Percentiles rank a stretch among this genome's conserved stretches.
Evolutionary conservation across 35 echinoderm and acorn worm genomes (phyloP).

Genomic region (Amphiura filiformis): DNA sequence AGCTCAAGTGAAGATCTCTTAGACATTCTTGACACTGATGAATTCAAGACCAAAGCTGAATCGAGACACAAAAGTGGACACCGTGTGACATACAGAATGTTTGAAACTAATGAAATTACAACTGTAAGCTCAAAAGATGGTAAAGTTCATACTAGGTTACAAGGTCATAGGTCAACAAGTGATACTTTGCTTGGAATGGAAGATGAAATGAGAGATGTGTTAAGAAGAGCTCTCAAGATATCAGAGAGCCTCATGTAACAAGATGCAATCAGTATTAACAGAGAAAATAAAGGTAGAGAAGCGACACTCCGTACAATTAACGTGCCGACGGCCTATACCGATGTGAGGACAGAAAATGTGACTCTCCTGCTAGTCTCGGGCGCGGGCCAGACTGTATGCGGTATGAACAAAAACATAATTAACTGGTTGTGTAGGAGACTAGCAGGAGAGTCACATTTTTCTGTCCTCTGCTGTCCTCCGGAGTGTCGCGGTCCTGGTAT

Average conservation of each 20-base stretch:
- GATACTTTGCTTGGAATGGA: slow-evolving; percentile 31
- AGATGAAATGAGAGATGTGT: slow-evolving; percentile 52
- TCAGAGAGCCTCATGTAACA: slow-evolving; percentile 31
- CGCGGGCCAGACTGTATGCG: too few species aligned
- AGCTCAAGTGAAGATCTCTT: slow-evolving; percentile 58
- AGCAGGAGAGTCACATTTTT: too few species aligned
- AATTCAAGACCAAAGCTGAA: slow-evolving; percentile 69
- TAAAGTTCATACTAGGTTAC: slow-evolving; percentile 11
- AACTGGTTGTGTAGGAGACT: too few species aligned
- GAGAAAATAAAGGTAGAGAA: too few species aligned
- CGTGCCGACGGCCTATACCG: too few species aligned
- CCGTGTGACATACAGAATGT: neutral
- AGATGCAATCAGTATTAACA: too few species aligned
- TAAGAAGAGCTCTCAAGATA: slow-evolving; percentile 55
- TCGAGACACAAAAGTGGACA: slow-evolving; percentile 26
- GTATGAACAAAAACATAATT: too few species aligned
- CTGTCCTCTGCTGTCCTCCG: too few species aligned
- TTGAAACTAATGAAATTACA: neutral
- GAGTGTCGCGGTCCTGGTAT: too few species aligned
- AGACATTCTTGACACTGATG: slow-evolving; percentile 65
- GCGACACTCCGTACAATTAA: too few species aligned
- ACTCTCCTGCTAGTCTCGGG: too few species aligned
- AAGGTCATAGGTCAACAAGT: slow-evolving; percentile 17
- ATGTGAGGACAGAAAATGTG: too few species aligned
- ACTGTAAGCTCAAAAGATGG: slow-evolving; percentile 5